A percentile compares a stretch with the other conserved stretches of the same genome.
Conservation (phyloP, 2,797 vertebrate species). For the Eulemur coronatus region DNA sequence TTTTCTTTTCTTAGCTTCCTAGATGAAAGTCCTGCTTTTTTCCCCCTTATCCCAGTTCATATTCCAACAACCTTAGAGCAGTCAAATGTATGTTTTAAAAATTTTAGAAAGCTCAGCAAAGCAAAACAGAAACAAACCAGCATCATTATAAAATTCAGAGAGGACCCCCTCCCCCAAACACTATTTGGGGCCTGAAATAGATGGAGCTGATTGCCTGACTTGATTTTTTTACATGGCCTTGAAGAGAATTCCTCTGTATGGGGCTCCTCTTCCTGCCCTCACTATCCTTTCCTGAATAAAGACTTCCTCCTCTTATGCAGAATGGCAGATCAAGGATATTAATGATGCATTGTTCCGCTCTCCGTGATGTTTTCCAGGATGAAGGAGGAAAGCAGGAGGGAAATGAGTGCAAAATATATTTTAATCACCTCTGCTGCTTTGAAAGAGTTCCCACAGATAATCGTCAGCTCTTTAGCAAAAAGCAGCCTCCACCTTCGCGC, state of each 20-base stretch:
- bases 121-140: background rate
- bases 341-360: background rate
- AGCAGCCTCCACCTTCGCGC: background rate
- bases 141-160: background rate
- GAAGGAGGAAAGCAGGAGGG: conserved; percentile 17
- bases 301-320: background rate
- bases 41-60: background rate
- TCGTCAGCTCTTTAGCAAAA: background rate
- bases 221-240: background rate
- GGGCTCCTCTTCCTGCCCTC: background rate
- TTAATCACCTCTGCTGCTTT: conserved; percentile 59
- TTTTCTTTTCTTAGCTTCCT: conserved; percentile 37
- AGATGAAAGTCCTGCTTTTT: conserved; percentile 45
- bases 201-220: background rate
- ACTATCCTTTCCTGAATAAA: background rate
- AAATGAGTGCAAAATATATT: conserved; percentile 21
- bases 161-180: background rate
- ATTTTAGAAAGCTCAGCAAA: background rate
- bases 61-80: conserved; percentile 9
- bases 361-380: conserved; percentile 3
- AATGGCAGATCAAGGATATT: background rate
- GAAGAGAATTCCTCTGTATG: background rate
- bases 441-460: conserved; percentile 5
- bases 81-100: background rate
- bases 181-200: background rate